Percentiles rank a stretch among this genome's conserved stretches.
These are phyloP conservation scores for Drosophila falleni DNA, from an alignment of 2,888 invertebrate species.

Conservation along the genomic window DNA sequence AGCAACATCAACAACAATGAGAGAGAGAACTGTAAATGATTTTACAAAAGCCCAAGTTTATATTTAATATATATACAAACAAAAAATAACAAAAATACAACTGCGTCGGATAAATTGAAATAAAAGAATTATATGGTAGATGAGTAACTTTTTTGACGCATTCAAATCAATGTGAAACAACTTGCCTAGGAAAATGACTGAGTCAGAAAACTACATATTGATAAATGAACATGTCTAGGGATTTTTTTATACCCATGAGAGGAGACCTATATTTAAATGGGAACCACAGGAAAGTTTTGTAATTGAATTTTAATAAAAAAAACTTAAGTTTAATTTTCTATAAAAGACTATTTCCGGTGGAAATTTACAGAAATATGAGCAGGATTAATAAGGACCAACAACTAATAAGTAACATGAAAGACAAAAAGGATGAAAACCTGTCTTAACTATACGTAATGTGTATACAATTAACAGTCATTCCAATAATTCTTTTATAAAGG, in stretches of 20 bases:
- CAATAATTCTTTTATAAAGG: no score
- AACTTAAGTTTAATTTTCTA: neutral
- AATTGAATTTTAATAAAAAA: neutral
- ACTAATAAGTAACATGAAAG: slow-evolving; percentile 18
- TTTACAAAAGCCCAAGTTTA: slow-evolving; percentile 15
- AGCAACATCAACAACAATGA: neutral
- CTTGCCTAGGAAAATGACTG: neutral
- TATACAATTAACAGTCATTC: slow-evolving; percentile 7
- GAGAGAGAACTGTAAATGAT: slow-evolving; percentile 9
- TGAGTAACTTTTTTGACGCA: slow-evolving; percentile 22
- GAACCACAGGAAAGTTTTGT: slow-evolving; percentile 2
- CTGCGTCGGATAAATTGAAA: slow-evolving; percentile 1
- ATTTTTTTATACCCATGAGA: slow-evolving; percentile 15
- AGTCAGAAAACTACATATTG: slow-evolving; percentile 9
- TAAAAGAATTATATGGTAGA: neutral
- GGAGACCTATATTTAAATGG: slow-evolving; percentile 7
- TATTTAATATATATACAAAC: neutral
- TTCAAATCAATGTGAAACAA: neutral
- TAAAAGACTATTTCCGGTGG: neutral
- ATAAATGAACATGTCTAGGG: slow-evolving; percentile 19
- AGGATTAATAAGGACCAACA: slow-evolving; percentile 34
- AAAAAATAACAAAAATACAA: neutral
- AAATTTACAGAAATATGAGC: slow-evolving; percentile 5
- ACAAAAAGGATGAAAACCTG: neutral
- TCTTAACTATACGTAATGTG: neutral